Percentiles rank a stretch among this genome's conserved stretches.
Conservation (phyloP, 2,888 invertebrate genomes). For the Perithous albicinctus region DNA sequence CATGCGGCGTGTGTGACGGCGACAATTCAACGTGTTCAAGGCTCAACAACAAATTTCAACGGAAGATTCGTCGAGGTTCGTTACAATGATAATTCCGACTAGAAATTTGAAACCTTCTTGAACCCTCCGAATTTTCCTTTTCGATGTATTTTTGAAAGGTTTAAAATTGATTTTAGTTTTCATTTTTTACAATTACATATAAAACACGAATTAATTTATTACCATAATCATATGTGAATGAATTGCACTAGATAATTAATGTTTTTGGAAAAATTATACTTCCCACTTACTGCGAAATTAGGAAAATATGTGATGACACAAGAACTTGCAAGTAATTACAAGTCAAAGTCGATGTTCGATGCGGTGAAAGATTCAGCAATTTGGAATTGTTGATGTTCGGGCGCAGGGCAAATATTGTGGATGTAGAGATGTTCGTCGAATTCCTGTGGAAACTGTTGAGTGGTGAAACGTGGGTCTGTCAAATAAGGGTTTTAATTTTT, state of each 20-base stretch:
- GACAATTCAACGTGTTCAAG: conserved; percentile 87
- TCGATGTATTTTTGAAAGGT: background rate
- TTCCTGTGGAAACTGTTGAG: background rate
- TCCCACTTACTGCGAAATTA: no score
- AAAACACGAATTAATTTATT: no score
- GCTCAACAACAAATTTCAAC: conserved; percentile 83
- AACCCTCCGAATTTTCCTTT: background rate
- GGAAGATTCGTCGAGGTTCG: conserved; percentile 85
- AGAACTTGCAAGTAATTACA: no score
- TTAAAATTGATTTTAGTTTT: no score
- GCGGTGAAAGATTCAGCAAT: background rate
- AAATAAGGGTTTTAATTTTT: background rate
- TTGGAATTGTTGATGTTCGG: no score
- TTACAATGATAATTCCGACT: conserved; percentile 31
- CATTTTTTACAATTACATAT: no score
- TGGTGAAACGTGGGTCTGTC: background rate
- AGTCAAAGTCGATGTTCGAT: no score
- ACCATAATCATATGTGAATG: no score
- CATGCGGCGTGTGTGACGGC: conserved; percentile 89
- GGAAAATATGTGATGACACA: no score
- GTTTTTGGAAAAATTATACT: no score
- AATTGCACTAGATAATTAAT: no score
- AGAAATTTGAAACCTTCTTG: background rate
- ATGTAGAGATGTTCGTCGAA: background rate
- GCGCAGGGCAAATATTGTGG: no score